These are phyloP conservation scores for Proterorhinus semilunaris DNA, from an alignment of 2,113 vertebrate species.

Conservation along the genomic window DNA sequence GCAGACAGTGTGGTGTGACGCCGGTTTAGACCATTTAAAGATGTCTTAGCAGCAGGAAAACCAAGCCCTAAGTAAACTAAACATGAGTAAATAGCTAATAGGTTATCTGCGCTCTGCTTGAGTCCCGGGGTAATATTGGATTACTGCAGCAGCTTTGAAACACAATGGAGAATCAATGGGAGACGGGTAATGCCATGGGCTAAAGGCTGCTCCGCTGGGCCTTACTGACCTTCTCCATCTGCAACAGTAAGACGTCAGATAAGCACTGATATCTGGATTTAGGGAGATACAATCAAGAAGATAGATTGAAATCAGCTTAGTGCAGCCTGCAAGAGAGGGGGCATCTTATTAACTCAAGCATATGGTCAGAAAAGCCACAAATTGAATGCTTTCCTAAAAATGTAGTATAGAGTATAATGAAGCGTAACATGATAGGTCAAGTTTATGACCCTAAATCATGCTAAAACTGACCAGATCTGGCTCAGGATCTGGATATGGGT, in stretches of 20 bases:
- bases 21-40: constrained; percentile 28
- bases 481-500: no score
- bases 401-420: no score
- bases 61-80: constrained; percentile 4
- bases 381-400: background rate
- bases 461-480: no score
- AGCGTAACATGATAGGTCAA: no score
- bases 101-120: constrained; percentile 40
- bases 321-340: constrained; percentile 31
- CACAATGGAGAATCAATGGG: constrained; percentile 65
- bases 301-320: constrained; percentile 44
- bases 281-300: constrained; percentile 43
- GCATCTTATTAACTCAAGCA: constrained; percentile 35
- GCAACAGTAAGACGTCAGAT: constrained; percentile 33
- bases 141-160: constrained; percentile 60
- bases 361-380: constrained; percentile 15
- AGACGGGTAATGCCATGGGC: constrained; percentile 24
- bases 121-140: constrained; percentile 53
- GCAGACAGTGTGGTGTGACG: constrained; percentile 44
- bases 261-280: constrained; percentile 52
- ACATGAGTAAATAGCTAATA: constrained; percentile 9
- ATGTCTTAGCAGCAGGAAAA: constrained; percentile 17
- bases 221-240: constrained; percentile 48
- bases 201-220: constrained; percentile 27
- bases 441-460: no score